Base-by-base conservation (phyloP, 2,888 invertebrate genomes). In the Drosophila macrospina region DNA sequence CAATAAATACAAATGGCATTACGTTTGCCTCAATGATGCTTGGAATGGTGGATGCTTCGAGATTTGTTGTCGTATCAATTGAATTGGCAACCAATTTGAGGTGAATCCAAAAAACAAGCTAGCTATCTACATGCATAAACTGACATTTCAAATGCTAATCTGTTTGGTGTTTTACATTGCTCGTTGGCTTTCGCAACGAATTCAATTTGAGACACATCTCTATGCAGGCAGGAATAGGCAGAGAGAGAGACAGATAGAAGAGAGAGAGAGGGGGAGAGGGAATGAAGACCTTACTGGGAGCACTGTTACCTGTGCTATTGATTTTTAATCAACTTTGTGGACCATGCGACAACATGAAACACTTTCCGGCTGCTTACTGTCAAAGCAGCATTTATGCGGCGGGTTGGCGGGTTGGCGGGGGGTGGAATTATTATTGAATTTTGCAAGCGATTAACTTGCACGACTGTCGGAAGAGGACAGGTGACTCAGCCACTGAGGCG, bases 401-500 rank as follows among this genome's bases (percentile, higher is more conserved):
- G 47, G 47, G 34, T n/a, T 57, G 42, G 2, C 30, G 47, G 39
- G 20, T 20, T 20, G 20, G 2, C n/a, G n/a, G 20, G 3, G 80
- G 73, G 70, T 60, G 74, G 54, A 79, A 80, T 87, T 87, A 85
- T 87, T 87, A 88, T 88, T 88, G 87, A 87, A 79, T 88, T 88
- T 89, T 86, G 88, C 89, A 89, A 74, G 75, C 89, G 89, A 89
- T 88, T 88, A 88, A 89, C 89, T 89, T 84, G 77, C 75, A 67
- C 74, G 72, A 67, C 62, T 36, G 51, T 50, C 69, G 51, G 54
- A 61, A 50, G 44, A 52, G 65, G 34, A 50, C 44, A 52, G 65
- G 34, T 59, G 54, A 56, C 34, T 34, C 37, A 60, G 48, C 36
- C 42, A 26, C 13, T 8, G 59, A 20, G 44, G 42, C 16, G 50